Percentiles rank a stretch among this genome's conserved stretches.
Evolutionary conservation across 2,888 invertebrate species (phyloP).

Genomic region (Acanthopleura granulata): DNA sequence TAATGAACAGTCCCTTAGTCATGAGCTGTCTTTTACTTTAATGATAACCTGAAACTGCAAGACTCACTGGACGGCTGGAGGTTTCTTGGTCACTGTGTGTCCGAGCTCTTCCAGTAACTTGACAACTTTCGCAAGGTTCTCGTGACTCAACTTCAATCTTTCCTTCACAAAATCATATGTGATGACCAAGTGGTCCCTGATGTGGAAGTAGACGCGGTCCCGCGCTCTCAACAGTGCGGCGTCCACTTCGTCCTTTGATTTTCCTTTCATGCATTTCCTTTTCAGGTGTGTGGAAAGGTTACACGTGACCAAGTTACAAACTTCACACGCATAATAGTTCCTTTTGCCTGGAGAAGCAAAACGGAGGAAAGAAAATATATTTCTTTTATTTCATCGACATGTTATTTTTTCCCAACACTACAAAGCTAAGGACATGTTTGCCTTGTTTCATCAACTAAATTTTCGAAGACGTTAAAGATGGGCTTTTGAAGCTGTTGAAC

Average conservation of each 20-base stretch:
- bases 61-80: background rate
- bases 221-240: background rate
- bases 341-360: no score
- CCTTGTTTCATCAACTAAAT: no score
- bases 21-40: no score
- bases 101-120: background rate
- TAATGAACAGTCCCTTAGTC: no score
- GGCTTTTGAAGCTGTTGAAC: no score
- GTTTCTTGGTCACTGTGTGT: background rate
- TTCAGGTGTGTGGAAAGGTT: background rate
- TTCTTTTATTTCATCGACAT: no score
- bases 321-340: background rate
- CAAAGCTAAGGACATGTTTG: no score
- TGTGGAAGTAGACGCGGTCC: slow-evolving; percentile 1
- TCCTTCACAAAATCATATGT: background rate
- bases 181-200: background rate
- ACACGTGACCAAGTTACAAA: background rate
- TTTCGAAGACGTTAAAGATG: no score
- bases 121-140: background rate
- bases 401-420: no score
- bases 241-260: background rate
- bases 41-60: no score
- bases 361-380: no score
- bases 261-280: slow-evolving; percentile 5
- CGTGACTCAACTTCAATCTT: background rate